Conservation (phyloP, 1,140 invertebrate genomes). For the Drosophila ohnishii region DNA sequence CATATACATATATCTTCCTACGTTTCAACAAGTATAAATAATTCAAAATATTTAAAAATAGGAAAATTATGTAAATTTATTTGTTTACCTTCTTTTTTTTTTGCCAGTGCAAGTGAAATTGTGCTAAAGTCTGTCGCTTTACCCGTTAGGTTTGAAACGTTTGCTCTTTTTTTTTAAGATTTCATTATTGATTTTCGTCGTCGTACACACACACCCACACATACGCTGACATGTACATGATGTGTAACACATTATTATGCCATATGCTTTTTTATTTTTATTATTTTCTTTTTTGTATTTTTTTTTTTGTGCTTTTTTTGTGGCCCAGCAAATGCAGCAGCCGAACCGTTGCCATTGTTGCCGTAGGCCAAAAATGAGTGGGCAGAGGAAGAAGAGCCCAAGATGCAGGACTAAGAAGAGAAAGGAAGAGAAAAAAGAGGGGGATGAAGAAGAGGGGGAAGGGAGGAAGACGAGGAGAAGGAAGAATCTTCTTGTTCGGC, state of each 20-base stretch:
- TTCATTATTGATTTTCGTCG: constrained; percentile 64
- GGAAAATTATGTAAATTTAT: background rate
- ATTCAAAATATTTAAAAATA: background rate
- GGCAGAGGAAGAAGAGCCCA: background rate
- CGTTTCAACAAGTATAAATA: too few species aligned
- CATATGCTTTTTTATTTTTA: constrained; percentile 61
- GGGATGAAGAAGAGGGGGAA: background rate
- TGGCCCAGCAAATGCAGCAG: constrained; percentile 44
- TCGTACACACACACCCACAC: constrained; percentile 25
- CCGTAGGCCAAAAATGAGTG: constrained; percentile 48
- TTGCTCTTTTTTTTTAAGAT: constrained; percentile 25
- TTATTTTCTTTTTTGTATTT: constrained; percentile 4
- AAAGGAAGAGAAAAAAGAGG: background rate
- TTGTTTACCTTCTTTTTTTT: background rate
- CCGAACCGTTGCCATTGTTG: constrained; percentile 15
- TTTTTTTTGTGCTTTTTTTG: constrained; percentile 2
- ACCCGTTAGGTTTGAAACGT: constrained; percentile 1
- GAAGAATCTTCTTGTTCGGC: constrained; percentile 8
- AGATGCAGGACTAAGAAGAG: constrained; percentile 17
- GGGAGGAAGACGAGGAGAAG: background rate
- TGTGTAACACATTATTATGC: constrained; percentile 56
- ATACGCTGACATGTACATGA: constrained; percentile 9
- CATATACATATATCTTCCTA: too few species aligned
- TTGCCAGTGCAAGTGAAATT: constrained; percentile 16
- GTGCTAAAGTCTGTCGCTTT: constrained; percentile 24